phyloP scores from a whole-genome alignment of 2,888 invertebrate species.

The Drosophila neutralis region DNA sequence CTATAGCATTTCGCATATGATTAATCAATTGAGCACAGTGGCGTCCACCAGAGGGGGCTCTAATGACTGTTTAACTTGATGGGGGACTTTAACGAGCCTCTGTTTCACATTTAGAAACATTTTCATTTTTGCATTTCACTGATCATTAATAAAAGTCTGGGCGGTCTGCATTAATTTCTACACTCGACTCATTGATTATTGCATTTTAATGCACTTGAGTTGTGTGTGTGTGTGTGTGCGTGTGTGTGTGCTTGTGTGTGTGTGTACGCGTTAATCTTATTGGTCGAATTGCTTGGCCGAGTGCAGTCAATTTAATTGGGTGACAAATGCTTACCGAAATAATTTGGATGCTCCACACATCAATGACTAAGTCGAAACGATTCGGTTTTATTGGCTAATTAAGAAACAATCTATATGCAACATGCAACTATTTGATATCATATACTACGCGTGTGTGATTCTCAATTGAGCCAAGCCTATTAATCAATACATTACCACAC shows the following conservation, averaged over 20 bases:
- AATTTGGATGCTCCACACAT: constrained; percentile 77
- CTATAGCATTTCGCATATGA: constrained; percentile 64
- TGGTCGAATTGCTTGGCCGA: constrained; percentile 25
- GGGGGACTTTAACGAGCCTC: constrained; percentile 17
- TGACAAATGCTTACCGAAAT: constrained; percentile 77
- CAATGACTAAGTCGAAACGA: constrained; percentile 76
- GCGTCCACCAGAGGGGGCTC: constrained; percentile 31
- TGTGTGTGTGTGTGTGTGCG: constrained; percentile 25
- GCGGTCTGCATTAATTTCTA: constrained; percentile 52
- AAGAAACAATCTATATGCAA: constrained; percentile 54
- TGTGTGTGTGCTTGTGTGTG: constrained; percentile 2
- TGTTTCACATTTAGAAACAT: constrained; percentile 47
- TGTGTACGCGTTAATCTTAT: constrained; percentile 17
- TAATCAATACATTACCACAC: constrained; percentile 56
- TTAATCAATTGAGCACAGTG: constrained; percentile 68
- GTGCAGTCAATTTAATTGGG: constrained; percentile 77
- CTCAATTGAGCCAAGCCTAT: constrained; percentile 71
- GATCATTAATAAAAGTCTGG: constrained; percentile 78
- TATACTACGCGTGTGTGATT: constrained; percentile 62
- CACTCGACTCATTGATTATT: constrained; percentile 23
- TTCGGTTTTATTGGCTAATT: constrained; percentile 77
- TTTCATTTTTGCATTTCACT: constrained; percentile 71
- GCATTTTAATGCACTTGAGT: constrained; percentile 31
- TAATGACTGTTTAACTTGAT: not conserved
- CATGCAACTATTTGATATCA: constrained; percentile 20